Evolutionary conservation across 2,113 vertebrate genomes (phyloP).

Genomic region (Xenus cinereus): DNA sequence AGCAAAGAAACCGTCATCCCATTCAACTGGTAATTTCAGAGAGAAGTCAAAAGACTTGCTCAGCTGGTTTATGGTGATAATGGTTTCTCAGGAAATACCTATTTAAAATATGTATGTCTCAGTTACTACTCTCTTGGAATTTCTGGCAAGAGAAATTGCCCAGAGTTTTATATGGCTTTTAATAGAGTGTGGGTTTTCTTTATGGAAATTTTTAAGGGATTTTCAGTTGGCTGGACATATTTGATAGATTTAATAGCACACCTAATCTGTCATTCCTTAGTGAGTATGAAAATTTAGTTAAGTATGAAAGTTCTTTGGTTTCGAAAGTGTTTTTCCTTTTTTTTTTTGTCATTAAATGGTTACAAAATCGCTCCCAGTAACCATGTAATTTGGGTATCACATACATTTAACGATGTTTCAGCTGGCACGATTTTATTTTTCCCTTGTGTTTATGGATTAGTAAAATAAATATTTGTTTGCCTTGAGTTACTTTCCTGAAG

Average conservation of each 20-base stretch:
- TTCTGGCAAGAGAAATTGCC: conserved; percentile 1
- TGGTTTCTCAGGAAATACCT: background rate
- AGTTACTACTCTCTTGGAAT: background rate
- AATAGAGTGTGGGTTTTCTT: background rate
- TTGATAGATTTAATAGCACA: background rate
- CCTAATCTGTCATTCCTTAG: background rate
- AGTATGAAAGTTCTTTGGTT: background rate
- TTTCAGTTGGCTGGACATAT: background rate
- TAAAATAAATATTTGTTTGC: background rate
- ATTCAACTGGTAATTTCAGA: background rate
- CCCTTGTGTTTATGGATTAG: background rate
- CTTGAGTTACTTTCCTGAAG: background rate
- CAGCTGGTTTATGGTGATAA: background rate
- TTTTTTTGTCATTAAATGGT: background rate
- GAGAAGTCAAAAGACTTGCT: background rate
- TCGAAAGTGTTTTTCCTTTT: background rate
- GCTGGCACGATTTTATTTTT: background rate
- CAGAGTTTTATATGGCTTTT: background rate
- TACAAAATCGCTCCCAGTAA: background rate
- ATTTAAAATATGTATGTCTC: background rate
- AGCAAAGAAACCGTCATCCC: background rate
- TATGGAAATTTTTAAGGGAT: background rate
- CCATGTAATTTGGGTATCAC: background rate
- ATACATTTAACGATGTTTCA: background rate
- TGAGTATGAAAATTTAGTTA: background rate